Conservation (phyloP, 2,797 vertebrate species). For the Microcaecilia unicolor region DNA sequence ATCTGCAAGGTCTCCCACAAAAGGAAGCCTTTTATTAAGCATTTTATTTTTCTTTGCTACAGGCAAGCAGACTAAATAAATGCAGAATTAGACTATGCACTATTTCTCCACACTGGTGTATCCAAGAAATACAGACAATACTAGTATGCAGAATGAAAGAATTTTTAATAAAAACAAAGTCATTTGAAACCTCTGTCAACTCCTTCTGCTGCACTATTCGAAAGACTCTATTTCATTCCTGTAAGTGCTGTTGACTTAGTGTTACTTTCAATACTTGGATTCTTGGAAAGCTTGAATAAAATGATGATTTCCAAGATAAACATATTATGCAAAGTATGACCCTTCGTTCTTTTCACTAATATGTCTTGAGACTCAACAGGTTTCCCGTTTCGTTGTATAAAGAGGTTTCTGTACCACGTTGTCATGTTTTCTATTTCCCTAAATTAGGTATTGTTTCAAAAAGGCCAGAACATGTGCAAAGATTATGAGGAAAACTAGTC, state of each 20-base stretch:
- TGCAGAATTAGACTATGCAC: constrained; percentile 51
- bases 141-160: constrained; percentile 62
- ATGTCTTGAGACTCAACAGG: constrained; percentile 32
- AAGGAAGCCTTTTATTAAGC: constrained; percentile 72
- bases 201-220: constrained; percentile 47
- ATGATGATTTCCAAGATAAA: constrained; percentile 58
- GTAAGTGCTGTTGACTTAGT: constrained; percentile 68
- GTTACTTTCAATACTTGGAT: constrained; percentile 66
- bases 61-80: constrained; percentile 70
- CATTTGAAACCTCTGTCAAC: constrained; percentile 43
- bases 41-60: constrained; percentile 58
- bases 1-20: constrained; percentile 50
- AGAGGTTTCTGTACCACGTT: constrained; percentile 10
- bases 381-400: constrained; percentile 16
- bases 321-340: constrained; percentile 54
- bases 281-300: constrained; percentile 56
- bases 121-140: constrained; percentile 74
- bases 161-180: constrained; percentile 81
- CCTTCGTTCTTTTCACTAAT: constrained; percentile 39
- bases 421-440: not conserved
- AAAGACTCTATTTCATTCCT: constrained; percentile 66
- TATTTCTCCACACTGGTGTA: constrained; percentile 39
- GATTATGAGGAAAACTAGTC: constrained; percentile 3
- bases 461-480: constrained; percentile 1
- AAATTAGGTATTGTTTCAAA: constrained; percentile 6